Evolutionary conservation across 92 coral and sea anemone genomes (phyloP), one percentile per base, ranked within the genome.

Genomic region (Parazoanthus atlanticus): DNA sequence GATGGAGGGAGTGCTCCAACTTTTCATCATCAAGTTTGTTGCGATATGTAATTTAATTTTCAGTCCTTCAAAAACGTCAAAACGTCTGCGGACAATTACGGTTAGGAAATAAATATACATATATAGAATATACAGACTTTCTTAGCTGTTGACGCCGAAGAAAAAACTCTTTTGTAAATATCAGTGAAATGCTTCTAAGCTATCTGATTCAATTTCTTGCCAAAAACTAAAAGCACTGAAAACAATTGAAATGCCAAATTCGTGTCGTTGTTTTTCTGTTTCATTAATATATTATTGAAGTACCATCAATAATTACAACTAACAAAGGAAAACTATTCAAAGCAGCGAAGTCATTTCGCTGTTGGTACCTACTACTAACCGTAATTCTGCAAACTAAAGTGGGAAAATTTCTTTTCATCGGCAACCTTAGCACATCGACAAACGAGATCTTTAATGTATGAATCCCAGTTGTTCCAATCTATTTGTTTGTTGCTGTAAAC

Each of bases 381-480:
- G 82, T 94, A 96, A 84, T 78, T 78, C 89, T 96, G 99, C 32
- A 96, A 84, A 65, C 98, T 91, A 87, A 96, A 91, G 88, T 78
- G 86, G 4, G 74, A 16, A 26, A 79, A 93, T 31, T 91, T 79
- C 43, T 89, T 89, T 26, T 70, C 86, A 89, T 86, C 76, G 1
- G 97, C 93, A 13, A 86, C 94, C 65, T 90, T 86, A 19, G 98
- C 96, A 86, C 98, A 96, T 34, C 97, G 90, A 69, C 98, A 96
- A 21, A 91, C 91, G 38, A 96, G 90, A 46, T 88, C 94, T 31
- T 77, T 86, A 10, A 96, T 79, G 54, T 94, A 94, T 26, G 76
- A 40, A 72, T 94, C 93, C 92, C 92, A 94, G 77, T 93, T 80
- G 13, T 73, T 19, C 98, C 97, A 96, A 56, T 93, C 92, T 28